Base-by-base conservation (phyloP, 2,888 invertebrate genomes). In the Timema podura region DNA sequence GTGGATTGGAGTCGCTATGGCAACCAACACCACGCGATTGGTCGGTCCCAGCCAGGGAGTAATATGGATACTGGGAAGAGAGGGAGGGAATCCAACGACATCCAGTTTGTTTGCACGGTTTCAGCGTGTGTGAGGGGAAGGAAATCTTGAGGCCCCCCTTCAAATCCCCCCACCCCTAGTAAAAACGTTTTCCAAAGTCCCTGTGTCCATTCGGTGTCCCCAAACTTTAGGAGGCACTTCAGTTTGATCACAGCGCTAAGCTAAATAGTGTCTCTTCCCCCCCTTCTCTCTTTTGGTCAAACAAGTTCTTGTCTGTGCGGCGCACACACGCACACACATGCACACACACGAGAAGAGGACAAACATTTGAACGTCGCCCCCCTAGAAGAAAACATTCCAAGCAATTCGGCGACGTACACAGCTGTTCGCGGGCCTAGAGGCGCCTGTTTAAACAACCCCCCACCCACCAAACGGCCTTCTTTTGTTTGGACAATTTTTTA, bases 161-260 rank as follows among this genome's bases (percentile, higher is more conserved):
- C 64, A 51, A 65, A 51, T 51, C 64, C 54, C 49, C 61, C 59
- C 72, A 68, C 67, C 68, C 71, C 67, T 68, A 30, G 30, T 30
- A 30, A 30, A 30, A 30, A 30, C 30, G 30, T 30, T 30, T 30
- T 30, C 30, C 30, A 30, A 30, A 30, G 30, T 30, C 30, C 30
- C 30, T 30, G 30, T 30, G 30, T 30, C 84, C 84, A 83, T 85
- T 85, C 84, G 85, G 85, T 73, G 73, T 73, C 71, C 71, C 71
- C 73, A 67, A 70, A 73, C 69, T 70, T 73, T 71, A 68, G 73
- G 67, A 73, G 73, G 71, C 73, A 73, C 73, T 73, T 73, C 71
- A 73, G 73, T 70, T 71, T 71, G 73, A 73, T 73, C 77, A 74
- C 76, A 75, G 76, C 75, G 16, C 61, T 30, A 77, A 77, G 76